Base-by-base conservation (phyloP, 2,113 vertebrate species). In the human (Homo sapiens) region DNA sequence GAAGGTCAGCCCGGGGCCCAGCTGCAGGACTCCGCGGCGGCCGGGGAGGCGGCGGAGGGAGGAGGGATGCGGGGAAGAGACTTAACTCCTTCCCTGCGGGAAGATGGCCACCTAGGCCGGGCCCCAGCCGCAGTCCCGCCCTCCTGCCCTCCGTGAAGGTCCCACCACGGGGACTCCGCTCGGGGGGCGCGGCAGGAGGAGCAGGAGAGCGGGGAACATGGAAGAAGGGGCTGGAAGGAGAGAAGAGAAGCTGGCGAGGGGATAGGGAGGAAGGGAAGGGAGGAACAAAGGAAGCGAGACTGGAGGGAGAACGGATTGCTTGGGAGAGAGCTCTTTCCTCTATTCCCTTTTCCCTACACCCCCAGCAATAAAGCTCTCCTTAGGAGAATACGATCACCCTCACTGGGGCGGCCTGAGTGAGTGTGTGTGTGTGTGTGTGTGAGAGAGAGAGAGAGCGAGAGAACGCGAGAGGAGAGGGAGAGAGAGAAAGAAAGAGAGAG, bases 1-100 rank as follows among this genome's bases (percentile, higher is more conserved):
- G 98, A 98, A 98, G 98, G 98, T 98, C 98, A 98, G 98, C 97
- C 95, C 93, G 32, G 89, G 98, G 98, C 98, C 98, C 97, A 97
- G 98, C 98, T 95, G 97, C 95, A 89, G 96, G 97, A 94, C 94
- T 96, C 89, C 70, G 84, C 93, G 95, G 96, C 92, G 95, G 96
- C 25, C n/a, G 89, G 89, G 91, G 94, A 92, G 96, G 84, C 27
- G 61, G 92, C 45, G 86, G 76, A 25, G 80, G 86, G 93, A 57
- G 82, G 89, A 85, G 93, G 94, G 93, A 95, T 90, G 83, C 93
- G 48, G 95, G 72, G 76, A 66, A 55, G 89, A 84, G 94, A 81
- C 40, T 98, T 98, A 98, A 98, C 98, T 94, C 98, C 79, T 98
- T 97, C 97, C 76, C 96, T 76, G 86, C 97, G 73, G 97, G 97